Evolutionary conservation across 2,888 invertebrate genomes (phyloP), one percentile per base, ranked within the genome.

Genomic region (Brachyptera putata): DNA sequence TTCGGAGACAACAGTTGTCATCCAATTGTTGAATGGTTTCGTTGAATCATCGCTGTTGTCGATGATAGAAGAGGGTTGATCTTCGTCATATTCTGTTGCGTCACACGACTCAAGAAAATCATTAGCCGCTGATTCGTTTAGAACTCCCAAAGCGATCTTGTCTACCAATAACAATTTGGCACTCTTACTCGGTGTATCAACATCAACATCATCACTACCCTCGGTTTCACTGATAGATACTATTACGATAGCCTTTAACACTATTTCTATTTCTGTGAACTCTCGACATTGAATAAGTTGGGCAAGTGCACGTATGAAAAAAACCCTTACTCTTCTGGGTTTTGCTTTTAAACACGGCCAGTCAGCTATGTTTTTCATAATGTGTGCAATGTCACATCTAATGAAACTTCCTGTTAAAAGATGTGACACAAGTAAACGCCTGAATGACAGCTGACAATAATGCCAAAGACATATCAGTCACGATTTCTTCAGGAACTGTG

Each of bases 391-490:
- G 11, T 30, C 30, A 30, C 30, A 30, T 30, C 30, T 7, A 7
- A 30, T 30, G 30, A 7, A 30, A 30, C 30, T 7, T 30, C 11
- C 7, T 30, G 30, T n/a, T n/a, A n/a, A n/a, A n/a, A n/a, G n/a
- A n/a, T n/a, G n/a, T n/a, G n/a, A n/a, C n/a, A n/a, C n/a, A n/a
- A 30, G 50, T 50, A 18, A 50, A 50, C 14, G 30, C 34, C 21
- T 21, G 25, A 34, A 50, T 50, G 26, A 16, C 16, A 3, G 50
- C 50, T 3, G 57, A 50, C 18, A 61, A 22, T 25, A 60, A 30
- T 24, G 60, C 63, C 37, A 60, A 22, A 21, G 60, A 65, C 55
- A 65, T 56, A 41, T 60, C 62, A 22, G 46, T 57, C 48, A 61
- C 49, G 22, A 65, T 56, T 57, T 65, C 62, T 30, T 58, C 49